A percentile compares a stretch with the other conserved stretches of the same genome.
Conservation (phyloP, 2,113 vertebrate species). For the Thalassarche chlororhynchos region DNA sequence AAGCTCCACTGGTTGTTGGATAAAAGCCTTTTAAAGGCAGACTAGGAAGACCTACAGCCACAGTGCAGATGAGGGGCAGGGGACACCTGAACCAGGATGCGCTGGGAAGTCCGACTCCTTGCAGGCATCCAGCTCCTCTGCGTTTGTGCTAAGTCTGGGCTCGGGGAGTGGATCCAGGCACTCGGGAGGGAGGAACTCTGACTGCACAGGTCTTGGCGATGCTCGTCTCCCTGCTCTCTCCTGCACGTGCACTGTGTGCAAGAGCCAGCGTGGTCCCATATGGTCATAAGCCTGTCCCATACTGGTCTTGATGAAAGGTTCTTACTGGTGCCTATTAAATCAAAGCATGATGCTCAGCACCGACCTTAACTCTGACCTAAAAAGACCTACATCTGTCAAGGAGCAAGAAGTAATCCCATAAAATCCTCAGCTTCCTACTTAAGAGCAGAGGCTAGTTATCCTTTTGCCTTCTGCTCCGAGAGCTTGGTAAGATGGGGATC, state of each 20-base stretch:
- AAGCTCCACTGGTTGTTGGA: neutral
- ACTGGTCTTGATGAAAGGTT: neutral
- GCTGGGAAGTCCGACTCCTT: neutral
- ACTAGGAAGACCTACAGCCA: neutral
- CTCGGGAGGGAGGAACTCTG: rapidly evolving
- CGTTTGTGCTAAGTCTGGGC: rapidly evolving
- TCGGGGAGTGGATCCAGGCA: neutral
- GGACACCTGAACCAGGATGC: neutral
- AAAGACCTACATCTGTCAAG: slow-evolving; percentile 22
- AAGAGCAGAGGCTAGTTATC: slow-evolving; percentile 19
- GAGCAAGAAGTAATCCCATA: slow-evolving; percentile 35
- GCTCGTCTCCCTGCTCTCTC: neutral
- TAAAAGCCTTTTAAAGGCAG: neutral
- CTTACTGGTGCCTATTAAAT: neutral
- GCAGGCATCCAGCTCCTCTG: neutral
- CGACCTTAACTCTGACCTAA: neutral
- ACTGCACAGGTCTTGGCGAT: rapidly evolving
- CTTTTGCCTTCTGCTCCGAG: neutral
- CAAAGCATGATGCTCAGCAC: neutral
- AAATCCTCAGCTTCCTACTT: slow-evolving; percentile 61
- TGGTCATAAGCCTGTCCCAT: neutral
- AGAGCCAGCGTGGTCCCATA: neutral
- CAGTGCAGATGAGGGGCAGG: neutral
- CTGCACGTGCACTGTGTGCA: neutral
- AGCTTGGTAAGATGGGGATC: neutral